Evolutionary conservation across 1,140 invertebrate species (phyloP).

Genomic region (Meteorus sp.): DNA sequence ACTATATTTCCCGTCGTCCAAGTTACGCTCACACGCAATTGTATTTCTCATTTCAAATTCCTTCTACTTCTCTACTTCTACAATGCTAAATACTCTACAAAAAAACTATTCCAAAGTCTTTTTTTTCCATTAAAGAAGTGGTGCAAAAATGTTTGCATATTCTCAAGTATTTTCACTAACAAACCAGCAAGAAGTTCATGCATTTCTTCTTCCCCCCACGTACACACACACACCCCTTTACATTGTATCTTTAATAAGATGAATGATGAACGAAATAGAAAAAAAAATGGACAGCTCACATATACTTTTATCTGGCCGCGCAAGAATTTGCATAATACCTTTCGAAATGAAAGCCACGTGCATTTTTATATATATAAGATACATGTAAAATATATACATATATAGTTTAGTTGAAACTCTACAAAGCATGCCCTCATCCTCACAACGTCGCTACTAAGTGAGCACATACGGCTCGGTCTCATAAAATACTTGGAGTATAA

Average conservation of each 20-base stretch:
- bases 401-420: too few species aligned
- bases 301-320: too few species aligned
- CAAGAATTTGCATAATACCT: too few species aligned
- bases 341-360: not conserved
- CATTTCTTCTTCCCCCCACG: too few species aligned
- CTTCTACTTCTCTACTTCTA: not conserved
- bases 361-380: too few species aligned
- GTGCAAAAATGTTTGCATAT: too few species aligned
- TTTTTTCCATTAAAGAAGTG: too few species aligned
- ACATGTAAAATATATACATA: too few species aligned
- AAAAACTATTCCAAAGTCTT: conserved; percentile 10
- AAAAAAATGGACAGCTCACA: not conserved
- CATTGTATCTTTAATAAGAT: not conserved
- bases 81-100: not conserved
- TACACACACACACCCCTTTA: too few species aligned
- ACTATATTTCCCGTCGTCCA: conserved; percentile 23
- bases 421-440: not conserved
- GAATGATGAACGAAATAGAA: too few species aligned
- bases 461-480: not conserved
- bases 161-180: too few species aligned
- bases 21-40: not conserved
- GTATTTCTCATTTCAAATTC: not conserved
- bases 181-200: too few species aligned
- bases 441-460: not conserved
- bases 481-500: not conserved